phyloP scores from a whole-genome alignment of 35 echinoderm and acorn worm genomes.

The Anneissia japonica region DNA sequence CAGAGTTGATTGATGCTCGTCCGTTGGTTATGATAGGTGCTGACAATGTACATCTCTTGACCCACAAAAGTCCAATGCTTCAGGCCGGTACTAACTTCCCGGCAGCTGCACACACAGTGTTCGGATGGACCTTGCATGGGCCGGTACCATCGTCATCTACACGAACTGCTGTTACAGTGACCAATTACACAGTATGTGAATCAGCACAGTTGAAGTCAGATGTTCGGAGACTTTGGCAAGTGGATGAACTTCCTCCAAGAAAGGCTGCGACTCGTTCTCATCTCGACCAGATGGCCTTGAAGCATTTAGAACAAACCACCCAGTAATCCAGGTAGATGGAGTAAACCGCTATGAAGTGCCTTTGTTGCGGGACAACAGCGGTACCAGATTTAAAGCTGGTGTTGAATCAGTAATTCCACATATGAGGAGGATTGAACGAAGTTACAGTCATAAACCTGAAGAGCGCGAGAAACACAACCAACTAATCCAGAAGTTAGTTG shows the following conservation, averaged over 20 bases:
- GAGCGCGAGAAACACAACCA: neutral
- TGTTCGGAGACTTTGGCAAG: neutral
- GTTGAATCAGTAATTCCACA: neutral
- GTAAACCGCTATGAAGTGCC: neutral
- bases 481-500: neutral
- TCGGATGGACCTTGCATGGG: constrained; percentile 16
- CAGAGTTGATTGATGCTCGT: neutral
- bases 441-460: neutral
- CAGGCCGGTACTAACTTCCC: neutral
- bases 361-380: neutral
- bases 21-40: constrained; percentile 24
- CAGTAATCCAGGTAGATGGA: neutral
- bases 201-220: neutral
- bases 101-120: neutral
- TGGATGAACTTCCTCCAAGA: neutral
- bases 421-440: constrained; percentile 3
- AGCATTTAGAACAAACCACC: neutral
- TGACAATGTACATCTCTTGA: constrained; percentile 9
- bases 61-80: constrained; percentile 2
- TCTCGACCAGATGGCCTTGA: neutral
- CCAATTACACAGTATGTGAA: neutral
- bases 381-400: neutral
- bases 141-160: neutral
- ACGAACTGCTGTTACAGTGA: neutral
- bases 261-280: neutral